Conservation (phyloP, 2,113 vertebrate species). For the Macheiramphus alcinus region DNA sequence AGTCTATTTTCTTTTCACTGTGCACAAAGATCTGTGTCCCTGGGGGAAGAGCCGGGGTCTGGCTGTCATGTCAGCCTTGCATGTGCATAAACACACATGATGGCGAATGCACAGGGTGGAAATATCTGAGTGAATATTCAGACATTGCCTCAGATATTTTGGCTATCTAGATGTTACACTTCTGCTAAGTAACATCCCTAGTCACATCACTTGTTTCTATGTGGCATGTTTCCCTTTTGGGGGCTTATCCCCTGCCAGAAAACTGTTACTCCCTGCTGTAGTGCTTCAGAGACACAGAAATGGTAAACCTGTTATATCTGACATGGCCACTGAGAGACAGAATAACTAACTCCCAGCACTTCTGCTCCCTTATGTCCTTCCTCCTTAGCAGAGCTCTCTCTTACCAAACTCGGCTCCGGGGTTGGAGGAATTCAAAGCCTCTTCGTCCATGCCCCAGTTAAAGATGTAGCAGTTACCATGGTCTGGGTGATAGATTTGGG, state of each 20-base stretch:
- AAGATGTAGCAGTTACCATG: conserved; percentile 85
- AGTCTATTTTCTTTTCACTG: not conserved
- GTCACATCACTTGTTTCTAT: not conserved
- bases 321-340: not conserved
- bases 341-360: accelerated
- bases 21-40: not conserved
- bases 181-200: not conserved
- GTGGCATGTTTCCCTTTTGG: not conserved
- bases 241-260: not conserved
- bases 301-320: not conserved
- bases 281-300: not conserved
- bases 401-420: conserved; percentile 79
- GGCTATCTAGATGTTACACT: not conserved
- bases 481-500: conserved; percentile 75
- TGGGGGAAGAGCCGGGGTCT: not conserved
- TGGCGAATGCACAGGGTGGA: not conserved
- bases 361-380: not conserved
- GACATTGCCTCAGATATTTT: not conserved
- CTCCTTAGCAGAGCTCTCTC: not conserved
- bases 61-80: not conserved
- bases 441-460: conserved; percentile 78
- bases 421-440: conserved; percentile 72
- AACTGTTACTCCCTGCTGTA: not conserved
- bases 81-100: accelerated
- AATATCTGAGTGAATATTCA: not conserved